Conservation (phyloP, 2,888 invertebrate species). For the Erynnis tages region DNA sequence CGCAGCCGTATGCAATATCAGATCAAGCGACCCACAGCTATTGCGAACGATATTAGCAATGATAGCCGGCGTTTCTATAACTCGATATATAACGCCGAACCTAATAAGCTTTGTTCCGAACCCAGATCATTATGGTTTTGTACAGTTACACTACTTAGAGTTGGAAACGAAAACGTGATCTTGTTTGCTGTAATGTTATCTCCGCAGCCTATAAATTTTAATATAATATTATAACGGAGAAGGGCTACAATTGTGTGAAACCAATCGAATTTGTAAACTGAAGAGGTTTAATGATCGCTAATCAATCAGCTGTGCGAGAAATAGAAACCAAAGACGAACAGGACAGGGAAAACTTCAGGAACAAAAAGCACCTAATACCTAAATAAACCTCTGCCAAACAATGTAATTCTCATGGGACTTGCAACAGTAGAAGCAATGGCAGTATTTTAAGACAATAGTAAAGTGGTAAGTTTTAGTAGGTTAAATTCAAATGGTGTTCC, state of each 20-base stretch:
- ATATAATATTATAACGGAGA: background rate
- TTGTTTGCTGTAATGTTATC: constrained; percentile 20
- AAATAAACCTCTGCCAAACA: too few species aligned
- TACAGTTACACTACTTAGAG: constrained; percentile 24
- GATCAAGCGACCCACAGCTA: constrained; percentile 37
- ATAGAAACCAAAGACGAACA: too few species aligned
- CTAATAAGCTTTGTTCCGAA: constrained; percentile 26
- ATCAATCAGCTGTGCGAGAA: too few species aligned
- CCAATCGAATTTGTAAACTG: too few species aligned
- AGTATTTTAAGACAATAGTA: too few species aligned
- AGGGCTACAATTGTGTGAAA: background rate
- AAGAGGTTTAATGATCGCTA: too few species aligned
- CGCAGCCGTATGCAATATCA: constrained; percentile 39
- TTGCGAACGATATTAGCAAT: constrained; percentile 34
- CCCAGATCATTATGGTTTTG: constrained; percentile 18
- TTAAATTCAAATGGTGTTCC: too few species aligned
- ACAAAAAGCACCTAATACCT: too few species aligned
- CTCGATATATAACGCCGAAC: constrained; percentile 18
- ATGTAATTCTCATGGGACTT: too few species aligned
- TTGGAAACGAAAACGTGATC: constrained; percentile 27
- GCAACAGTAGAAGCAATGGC: too few species aligned
- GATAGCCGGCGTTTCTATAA: constrained; percentile 25
- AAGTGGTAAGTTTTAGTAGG: background rate
- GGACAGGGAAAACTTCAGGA: too few species aligned
- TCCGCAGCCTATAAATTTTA: constrained; percentile 8